Evolutionary conservation across 2,888 invertebrate genomes (phyloP), one percentile per base, ranked within the genome.

Genomic region (Ferdinandea cuprea): DNA sequence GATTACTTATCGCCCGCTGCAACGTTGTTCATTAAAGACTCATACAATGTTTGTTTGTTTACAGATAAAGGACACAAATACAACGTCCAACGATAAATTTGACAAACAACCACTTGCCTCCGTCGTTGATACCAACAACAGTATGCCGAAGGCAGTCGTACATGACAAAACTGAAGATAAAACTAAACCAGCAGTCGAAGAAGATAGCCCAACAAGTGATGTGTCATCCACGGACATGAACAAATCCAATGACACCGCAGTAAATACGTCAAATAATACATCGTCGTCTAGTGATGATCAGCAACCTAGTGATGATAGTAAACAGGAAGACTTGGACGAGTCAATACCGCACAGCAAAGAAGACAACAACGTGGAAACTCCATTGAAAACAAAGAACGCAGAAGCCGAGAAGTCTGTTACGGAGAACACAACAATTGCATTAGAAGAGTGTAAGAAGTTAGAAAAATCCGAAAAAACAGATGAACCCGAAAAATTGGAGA

Each of bases 161-260:
- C 59, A 59, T 71, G 78, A 79, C 21, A 69, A 46, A 42, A 30
- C 46, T 9, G 74, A 61, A 15, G 71, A 74, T 42, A 79, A 85
- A 65, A 21, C 42, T 2, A 74, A 61, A 19, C 48, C 54, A 8
- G 28, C 17, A 21, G 54, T 11, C 5, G 71, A 74, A 30, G 84
- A 85, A 17, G 73, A 85, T 17, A 85, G 69, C 17, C 63, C 74
- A 13, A 40, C 48, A 37, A 74, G 74, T 59, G 79, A 84, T 48
- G 58, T 69, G 15, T 63, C 84, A 0, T 73, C 78, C 0, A 71
- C 68, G 40, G 79, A 85, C 48, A 42, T 68, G 17, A 78, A 37
- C 30, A 74, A 79, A 79, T 52, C 84, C 30, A 71, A 79, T 80
- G 79, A 85, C 35, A 61, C 66, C 7, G 44, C 50, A 11, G 13